These are phyloP conservation scores for Andrena marginata DNA, from an alignment of 2,888 invertebrate species.

Conservation along the genomic window DNA sequence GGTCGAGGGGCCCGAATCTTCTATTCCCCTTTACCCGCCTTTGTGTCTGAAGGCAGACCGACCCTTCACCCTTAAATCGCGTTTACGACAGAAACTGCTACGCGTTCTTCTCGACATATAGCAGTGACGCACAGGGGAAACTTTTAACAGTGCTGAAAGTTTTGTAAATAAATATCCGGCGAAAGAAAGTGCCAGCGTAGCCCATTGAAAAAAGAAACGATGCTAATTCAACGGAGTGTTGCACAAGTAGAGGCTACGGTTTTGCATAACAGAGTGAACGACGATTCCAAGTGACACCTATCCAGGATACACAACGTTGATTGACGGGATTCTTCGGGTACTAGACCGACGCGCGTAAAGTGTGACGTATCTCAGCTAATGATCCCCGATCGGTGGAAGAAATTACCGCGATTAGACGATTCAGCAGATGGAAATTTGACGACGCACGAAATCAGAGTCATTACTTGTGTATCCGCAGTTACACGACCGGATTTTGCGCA, in stretches of 20 bases:
- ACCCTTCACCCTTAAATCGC: not conserved
- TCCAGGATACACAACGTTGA: not conserved
- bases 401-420: too few relatives aligned
- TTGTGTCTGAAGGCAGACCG: not conserved
- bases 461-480: not conserved
- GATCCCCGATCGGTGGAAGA: not conserved
- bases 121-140: not conserved
- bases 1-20: not conserved
- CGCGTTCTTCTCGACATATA: not conserved
- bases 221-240: not conserved
- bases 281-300: not conserved
- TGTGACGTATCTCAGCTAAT: not conserved
- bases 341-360: not conserved
- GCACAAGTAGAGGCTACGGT: not conserved
- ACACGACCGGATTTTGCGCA: conserved; percentile 52
- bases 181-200: not conserved
- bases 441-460: not conserved
- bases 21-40: not conserved
- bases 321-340: not conserved
- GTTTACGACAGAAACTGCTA: not conserved
- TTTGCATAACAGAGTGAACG: not conserved
- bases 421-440: not conserved
- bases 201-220: not conserved
- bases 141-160: not conserved
- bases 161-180: not conserved